Percentiles rank a stretch among this genome's conserved stretches.
These are phyloP conservation scores for Lasioglossum baleicum DNA, from an alignment of 1,140 invertebrate species.

Conservation along the genomic window DNA sequence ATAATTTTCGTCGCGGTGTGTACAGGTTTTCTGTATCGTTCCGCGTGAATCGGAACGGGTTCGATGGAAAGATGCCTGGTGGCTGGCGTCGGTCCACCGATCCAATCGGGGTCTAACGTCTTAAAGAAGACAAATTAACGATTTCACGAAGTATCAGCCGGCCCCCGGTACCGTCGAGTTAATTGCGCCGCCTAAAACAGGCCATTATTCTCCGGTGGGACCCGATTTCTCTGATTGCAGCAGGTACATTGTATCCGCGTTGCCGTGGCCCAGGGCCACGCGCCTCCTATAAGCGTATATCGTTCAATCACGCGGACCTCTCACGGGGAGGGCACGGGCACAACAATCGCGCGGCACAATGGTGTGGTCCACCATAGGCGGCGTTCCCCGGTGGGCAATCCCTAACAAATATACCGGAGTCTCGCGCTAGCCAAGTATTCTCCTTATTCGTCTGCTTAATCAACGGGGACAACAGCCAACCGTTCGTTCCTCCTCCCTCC, in stretches of 20 bases:
- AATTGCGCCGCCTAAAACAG: constrained; percentile 62
- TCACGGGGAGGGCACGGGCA: constrained; percentile 25
- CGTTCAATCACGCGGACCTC: constrained; percentile 56
- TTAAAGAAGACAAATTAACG: constrained; percentile 23
- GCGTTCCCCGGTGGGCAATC: constrained; percentile 46
- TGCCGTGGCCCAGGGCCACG: constrained; percentile 58
- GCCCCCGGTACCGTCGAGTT: constrained; percentile 27
- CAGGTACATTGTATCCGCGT: constrained; percentile 43
- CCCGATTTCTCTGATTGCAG: constrained; percentile 56
- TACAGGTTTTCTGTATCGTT: no score
- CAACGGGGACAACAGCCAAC: constrained; percentile 18
- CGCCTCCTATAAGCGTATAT: constrained; percentile 48
- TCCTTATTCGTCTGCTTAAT: constrained; percentile 33
- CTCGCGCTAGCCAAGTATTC: constrained; percentile 40
- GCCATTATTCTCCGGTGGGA: constrained; percentile 48
- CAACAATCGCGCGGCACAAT: constrained; percentile 49
- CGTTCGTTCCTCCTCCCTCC: neutral
- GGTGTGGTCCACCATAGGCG: constrained; percentile 7
- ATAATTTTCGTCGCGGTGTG: no score
- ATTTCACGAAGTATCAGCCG: constrained; percentile 25
- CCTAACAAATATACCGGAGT: constrained; percentile 15
- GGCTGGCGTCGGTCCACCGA: no score
- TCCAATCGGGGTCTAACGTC: neutral
- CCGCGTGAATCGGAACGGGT: no score
- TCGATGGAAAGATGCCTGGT: no score